Percentiles rank a stretch among this genome's conserved stretches.
phyloP scores from a whole-genome alignment of 2,888 invertebrate species.

The Ceramica pisi region DNA sequence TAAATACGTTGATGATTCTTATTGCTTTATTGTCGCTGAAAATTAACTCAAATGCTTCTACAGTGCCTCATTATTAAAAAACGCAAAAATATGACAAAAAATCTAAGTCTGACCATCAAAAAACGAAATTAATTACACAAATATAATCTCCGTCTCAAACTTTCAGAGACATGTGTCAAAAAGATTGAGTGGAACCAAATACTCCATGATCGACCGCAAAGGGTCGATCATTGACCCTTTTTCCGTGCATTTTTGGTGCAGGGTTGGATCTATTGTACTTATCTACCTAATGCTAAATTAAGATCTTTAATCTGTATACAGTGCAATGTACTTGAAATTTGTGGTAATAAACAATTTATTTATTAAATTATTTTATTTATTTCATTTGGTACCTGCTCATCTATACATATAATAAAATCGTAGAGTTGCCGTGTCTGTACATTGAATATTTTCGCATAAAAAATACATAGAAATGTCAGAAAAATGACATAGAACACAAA shows the following conservation, averaged over 20 bases:
- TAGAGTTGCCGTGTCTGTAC: too few relatives aligned
- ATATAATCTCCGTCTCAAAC: background rate
- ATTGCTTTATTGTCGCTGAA: background rate
- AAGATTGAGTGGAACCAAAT: slow-evolving; percentile 29
- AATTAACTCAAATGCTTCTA: background rate
- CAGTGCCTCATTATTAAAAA: background rate
- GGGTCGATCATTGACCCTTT: slow-evolving; percentile 65
- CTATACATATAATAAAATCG: too few relatives aligned
- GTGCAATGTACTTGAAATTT: too few relatives aligned
- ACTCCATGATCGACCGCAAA: slow-evolving; percentile 11
- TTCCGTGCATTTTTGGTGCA: slow-evolving; percentile 35
- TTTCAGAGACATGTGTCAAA: slow-evolving; percentile 41
- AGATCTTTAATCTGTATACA: too few relatives aligned
- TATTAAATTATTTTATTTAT: too few relatives aligned
- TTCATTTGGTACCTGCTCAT: too few relatives aligned
- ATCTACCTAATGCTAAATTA: too few relatives aligned
- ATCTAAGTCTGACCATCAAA: background rate
- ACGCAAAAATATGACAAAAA: background rate
- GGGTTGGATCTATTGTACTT: too few relatives aligned
- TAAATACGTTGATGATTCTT: background rate
- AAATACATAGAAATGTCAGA: too few relatives aligned
- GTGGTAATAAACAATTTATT: too few relatives aligned
- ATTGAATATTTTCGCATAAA: too few relatives aligned
- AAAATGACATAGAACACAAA: too few relatives aligned
- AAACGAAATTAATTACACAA: background rate